Conservation (phyloP, 1,140 invertebrate genomes). For the Cylas formicarius region DNA sequence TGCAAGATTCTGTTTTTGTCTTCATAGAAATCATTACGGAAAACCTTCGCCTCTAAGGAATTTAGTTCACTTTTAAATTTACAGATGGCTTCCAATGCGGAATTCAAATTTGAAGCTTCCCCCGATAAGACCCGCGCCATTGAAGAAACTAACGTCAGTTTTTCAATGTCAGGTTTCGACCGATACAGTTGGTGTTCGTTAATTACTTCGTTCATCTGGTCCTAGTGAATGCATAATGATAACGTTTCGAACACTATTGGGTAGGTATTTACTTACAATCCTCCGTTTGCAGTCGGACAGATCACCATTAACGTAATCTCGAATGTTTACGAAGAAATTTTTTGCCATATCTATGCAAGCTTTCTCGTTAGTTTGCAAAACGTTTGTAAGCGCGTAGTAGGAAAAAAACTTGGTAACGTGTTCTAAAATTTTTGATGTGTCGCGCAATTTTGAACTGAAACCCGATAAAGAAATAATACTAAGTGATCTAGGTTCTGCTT, state of each 20-base stretch:
- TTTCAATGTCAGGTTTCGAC: not conserved
- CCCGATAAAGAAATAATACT: constrained; percentile 1
- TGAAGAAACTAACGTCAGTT: constrained; percentile 2
- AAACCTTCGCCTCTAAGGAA: constrained; percentile 11
- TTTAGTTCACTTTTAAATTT: constrained; percentile 17
- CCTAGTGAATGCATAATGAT: constrained; percentile 13
- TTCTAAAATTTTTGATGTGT: constrained; percentile 6
- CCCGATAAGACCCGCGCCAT: constrained; percentile 7
- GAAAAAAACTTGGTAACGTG: constrained; percentile 14
- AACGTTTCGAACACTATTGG: not conserved
- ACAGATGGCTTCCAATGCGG: constrained; percentile 7
- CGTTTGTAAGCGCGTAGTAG: constrained; percentile 14
- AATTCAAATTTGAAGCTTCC: constrained; percentile 1
- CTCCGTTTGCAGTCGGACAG: constrained; percentile 18
- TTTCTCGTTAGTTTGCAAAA: constrained; percentile 17
- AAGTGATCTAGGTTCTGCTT: no score
- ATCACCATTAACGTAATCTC: constrained; percentile 19
- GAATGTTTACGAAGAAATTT: constrained; percentile 18
- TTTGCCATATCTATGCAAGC: constrained; percentile 15
- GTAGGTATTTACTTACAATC: constrained; percentile 19
- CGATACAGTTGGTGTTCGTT: not conserved
- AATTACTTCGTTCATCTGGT: constrained; percentile 15
- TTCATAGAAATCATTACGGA: constrained; percentile 4
- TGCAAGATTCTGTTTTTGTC: not conserved
- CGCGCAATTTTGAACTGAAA: constrained; percentile 10